Evolutionary conservation across 2,888 invertebrate genomes (phyloP), one percentile per base, ranked within the genome.

Genomic region (Cerastis leucographa): DNA sequence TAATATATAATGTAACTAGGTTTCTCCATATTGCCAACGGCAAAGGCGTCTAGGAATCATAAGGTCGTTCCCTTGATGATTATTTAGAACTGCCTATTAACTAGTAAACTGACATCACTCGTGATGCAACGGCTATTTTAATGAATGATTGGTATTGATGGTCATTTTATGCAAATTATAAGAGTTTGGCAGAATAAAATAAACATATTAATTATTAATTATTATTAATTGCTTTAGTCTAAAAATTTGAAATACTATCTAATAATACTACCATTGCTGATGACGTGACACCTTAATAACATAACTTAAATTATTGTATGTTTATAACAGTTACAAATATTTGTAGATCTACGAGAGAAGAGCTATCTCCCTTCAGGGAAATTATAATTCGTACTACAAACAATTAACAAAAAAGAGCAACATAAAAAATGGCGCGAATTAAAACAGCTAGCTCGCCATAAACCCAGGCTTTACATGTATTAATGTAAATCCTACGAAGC

Each of bases 391-490:
- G 29, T 22, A 29, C n/a, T 67, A 73, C 51, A 71, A 83, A 74
- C 56, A 42, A 68, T 82, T 68, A 68, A 14, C 19, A 70, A 64
- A 71, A 74, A 78, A 54, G 35, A 69, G 22, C 35, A 56, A 49
- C 22, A 74, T 67, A 73, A 84, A 83, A 59, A 80, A 71, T 71
- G 54, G 29, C 44, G 66, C 9, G 40, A 64, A 77, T 85, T 84
- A 70, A 77, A 70, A 66, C 71, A 49, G 64, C 35, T 71, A 74
- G 62, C 59, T 62, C 68, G 83, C 67, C 25, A 64, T 75, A 71
- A 81, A 66, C 40, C 65, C 44, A n/a, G 51, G 76, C 61, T 73
- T 75, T 81, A 75, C 70, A 46, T 69, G 59, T 75, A 71, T 75
- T 73, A 73, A 73, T 71, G 72, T 73, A 46, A 78, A 78, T 66